These are phyloP conservation scores for Formica exsecta DNA, from an alignment of 1,140 invertebrate species.

Conservation along the genomic window DNA sequence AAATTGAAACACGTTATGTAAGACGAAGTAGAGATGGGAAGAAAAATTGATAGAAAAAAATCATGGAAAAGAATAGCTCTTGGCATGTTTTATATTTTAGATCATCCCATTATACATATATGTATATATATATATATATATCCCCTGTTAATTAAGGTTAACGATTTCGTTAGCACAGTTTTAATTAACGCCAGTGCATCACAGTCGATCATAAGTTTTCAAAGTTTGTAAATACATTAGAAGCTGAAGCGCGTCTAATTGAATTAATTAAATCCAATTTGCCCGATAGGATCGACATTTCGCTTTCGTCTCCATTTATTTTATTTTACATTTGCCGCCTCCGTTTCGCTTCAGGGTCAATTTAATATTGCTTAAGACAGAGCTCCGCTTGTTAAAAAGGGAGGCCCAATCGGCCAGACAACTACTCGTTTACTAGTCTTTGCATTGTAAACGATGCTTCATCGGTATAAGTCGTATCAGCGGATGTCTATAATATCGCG, in stretches of 20 bases:
- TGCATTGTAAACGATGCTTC: background rate
- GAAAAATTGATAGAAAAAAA: slow-evolving; percentile 2
- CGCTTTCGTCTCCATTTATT: slow-evolving; percentile 44
- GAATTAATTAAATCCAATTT: slow-evolving; percentile 55
- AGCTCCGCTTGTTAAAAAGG: slow-evolving; percentile 23
- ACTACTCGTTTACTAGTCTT: background rate
- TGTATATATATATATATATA: slow-evolving; percentile 3
- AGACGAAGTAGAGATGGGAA: background rate
- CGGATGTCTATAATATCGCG: background rate
- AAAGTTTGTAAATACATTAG: slow-evolving; percentile 58
- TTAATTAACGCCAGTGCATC: slow-evolving; percentile 47
- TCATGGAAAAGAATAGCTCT: background rate
- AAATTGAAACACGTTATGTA: background rate
- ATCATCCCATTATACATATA: background rate
- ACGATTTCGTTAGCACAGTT: slow-evolving; percentile 52
- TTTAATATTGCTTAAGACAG: slow-evolving; percentile 25
- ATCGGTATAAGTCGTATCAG: slow-evolving; percentile 8
- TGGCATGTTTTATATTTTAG: background rate
- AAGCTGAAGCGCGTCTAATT: slow-evolving; percentile 30
- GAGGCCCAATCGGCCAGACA: background rate
- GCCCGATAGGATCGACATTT: slow-evolving; percentile 29
- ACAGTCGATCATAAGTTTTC: slow-evolving; percentile 49
- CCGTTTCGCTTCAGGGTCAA: slow-evolving; percentile 19
- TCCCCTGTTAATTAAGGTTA: slow-evolving; percentile 45
- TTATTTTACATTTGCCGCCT: slow-evolving; percentile 20